These are phyloP conservation scores for Chiroxiphia lanceolata DNA, from an alignment of 2,797 vertebrate genomes.

Conservation along the genomic window DNA sequence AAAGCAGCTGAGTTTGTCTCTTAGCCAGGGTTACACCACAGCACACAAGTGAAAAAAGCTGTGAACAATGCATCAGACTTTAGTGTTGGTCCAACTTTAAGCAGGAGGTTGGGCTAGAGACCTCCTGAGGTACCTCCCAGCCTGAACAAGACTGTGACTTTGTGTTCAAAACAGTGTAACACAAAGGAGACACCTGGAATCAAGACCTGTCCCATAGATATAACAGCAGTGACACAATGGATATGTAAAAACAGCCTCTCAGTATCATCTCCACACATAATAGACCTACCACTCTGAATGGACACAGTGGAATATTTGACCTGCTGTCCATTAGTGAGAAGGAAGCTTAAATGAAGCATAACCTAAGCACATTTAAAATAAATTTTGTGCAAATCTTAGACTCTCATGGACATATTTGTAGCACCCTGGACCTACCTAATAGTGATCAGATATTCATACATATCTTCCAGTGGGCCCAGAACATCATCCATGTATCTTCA, in stretches of 20 bases:
- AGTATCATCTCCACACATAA: not conserved
- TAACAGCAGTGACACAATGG: not conserved
- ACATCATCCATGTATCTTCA: not conserved
- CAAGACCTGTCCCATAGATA: not conserved
- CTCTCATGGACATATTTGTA: fast-evolving
- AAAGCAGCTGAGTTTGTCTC: not conserved
- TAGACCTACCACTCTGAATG: not conserved
- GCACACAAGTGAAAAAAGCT: not conserved
- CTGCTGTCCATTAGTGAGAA: not conserved
- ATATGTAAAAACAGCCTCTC: not conserved
- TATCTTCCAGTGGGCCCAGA: not conserved
- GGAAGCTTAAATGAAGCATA: not conserved
- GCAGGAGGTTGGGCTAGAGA: not conserved
- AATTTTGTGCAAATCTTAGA: not conserved
- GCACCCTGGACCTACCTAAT: not conserved
- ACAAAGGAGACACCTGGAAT: not conserved
- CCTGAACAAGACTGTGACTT: not conserved
- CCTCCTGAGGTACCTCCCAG: not conserved
- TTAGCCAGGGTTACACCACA: not conserved
- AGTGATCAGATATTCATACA: not conserved
- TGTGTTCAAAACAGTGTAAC: not conserved
- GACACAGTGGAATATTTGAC: not conserved
- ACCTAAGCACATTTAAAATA: not conserved
- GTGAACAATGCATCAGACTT: not conserved
- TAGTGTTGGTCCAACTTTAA: not conserved